A percentile compares a stretch with the other conserved stretches of the same genome.
Conservation (phyloP, 35 echinoderm and acorn worm species). For the Lytechinus pictus region DNA sequence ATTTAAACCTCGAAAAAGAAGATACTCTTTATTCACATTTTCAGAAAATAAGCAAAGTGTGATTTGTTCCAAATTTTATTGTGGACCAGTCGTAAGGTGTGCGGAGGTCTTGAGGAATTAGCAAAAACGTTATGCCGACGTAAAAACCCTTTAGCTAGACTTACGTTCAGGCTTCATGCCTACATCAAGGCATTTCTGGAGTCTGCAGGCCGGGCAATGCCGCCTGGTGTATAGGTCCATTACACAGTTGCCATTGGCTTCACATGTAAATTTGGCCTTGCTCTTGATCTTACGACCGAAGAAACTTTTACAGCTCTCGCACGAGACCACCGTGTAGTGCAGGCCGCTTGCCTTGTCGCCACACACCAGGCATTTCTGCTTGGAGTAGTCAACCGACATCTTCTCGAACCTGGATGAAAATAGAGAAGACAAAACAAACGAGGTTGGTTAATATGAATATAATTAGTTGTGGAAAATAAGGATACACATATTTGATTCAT, state of each 20-base stretch:
- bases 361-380: slow-evolving; percentile 99
- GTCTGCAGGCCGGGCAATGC: slow-evolving; percentile 94
- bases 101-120: no score
- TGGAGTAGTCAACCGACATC: slow-evolving; percentile 98
- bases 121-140: no score
- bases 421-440: not conserved
- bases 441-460: not conserved
- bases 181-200: slow-evolving; percentile 99
- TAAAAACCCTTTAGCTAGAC: not conserved
- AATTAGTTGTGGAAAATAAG: not conserved
- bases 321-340: slow-evolving; percentile 97
- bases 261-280: slow-evolving; percentile 97
- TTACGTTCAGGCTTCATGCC: slow-evolving; percentile 99
- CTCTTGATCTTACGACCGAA: slow-evolving; percentile 99
- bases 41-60: no score
- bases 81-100: no score
- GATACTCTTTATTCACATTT: no score
- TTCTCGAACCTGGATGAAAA: slow-evolving; percentile 90
- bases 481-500: not conserved
- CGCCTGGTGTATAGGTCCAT: slow-evolving; percentile 99
- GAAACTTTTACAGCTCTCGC: slow-evolving; percentile 99
- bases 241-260: slow-evolving; percentile 98
- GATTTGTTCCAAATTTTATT: no score
- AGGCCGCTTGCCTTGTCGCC: slow-evolving; percentile 99
- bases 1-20: no score